Base-by-base conservation (phyloP, 1,140 invertebrate genomes). In the Eumaeus atala region DNA sequence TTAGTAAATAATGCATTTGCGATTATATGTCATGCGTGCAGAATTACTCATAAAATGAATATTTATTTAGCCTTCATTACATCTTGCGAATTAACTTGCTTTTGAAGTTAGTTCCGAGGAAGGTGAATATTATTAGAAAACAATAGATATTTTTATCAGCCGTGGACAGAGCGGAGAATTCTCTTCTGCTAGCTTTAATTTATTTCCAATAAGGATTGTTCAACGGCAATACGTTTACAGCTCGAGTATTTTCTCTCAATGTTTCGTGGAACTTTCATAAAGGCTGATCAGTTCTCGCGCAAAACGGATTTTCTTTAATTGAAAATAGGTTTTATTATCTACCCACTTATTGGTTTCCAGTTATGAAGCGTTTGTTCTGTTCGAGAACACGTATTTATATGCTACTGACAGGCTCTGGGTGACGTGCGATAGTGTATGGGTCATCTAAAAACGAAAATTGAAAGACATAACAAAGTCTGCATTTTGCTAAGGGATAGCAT, bases 301-400 rank as follows among this genome's bases (percentile, higher is more conserved):
- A 64, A 64, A 59, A 64, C 59, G 59, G 55, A 58, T 64, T 67
- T 62, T 37, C 49, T 66, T 42, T 66, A 68, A 68, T 67, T 61
- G 62, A 51, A 64, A 65, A 63, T 64, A 59, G 54, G 62, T 56
- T 67, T 70, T 66, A 66, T 66, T 66, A 66, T 50, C 55, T 61
- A 55, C 34, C 17, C 52, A 61, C 49, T 44, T 54, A 36, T 18
- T 51, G 50, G 35, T 33, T 47, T 47, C 16, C 9, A 40, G 12
- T 44, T 44, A 44, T 44, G 9, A 9, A 44, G 21, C 21, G 2
- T 28, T 28, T 28, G 2, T 28, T 28, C 6, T 2, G 2, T 28
- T 28, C 21, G 6, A 3, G 21, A 6, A 6, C 2, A 28, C 2
- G 6, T 28, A 28, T 28, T 3, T 28, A 3, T 28, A 28, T 6